Percentiles rank a stretch among this genome's conserved stretches.
These are phyloP conservation scores for Philaethria dido DNA, from an alignment of 2,888 invertebrate species.

Conservation along the genomic window DNA sequence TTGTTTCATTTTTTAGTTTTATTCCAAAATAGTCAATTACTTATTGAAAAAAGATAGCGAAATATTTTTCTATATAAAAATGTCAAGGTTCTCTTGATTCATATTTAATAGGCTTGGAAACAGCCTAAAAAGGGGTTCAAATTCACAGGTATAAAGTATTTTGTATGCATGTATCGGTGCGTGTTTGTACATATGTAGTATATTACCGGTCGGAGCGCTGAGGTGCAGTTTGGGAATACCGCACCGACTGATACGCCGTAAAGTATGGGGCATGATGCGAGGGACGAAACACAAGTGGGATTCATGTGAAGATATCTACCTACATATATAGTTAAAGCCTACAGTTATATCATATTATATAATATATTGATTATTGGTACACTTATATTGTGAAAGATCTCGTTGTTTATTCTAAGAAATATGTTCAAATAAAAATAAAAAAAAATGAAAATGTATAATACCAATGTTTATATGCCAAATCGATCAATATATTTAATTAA, in stretches of 20 bases:
- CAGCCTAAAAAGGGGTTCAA: constrained; percentile 23
- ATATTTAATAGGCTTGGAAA: constrained; percentile 12
- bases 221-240: constrained; percentile 84
- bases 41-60: neutral
- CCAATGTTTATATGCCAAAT: no score
- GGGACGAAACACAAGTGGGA: constrained; percentile 44
- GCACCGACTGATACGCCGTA: constrained; percentile 81
- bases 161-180: constrained; percentile 42
- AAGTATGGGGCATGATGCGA: constrained; percentile 61
- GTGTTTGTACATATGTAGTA: constrained; percentile 47
- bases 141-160: constrained; percentile 38
- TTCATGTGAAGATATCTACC: constrained; percentile 37
- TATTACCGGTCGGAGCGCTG: constrained; percentile 67
- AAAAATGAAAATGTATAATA: no score
- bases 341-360: no score
- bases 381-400: no score
- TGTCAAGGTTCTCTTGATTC: neutral
- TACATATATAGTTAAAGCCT: neutral
- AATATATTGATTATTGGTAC: no score
- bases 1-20: no score
- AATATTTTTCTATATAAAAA: neutral
- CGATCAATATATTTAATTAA: no score
- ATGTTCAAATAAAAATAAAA: neutral
- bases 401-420: no score
- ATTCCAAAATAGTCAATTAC: neutral